Evolutionary conservation across 2,797 vertebrate genomes (phyloP), one percentile per base, ranked within the genome.

Genomic region (Leuciscus waleckii): DNA sequence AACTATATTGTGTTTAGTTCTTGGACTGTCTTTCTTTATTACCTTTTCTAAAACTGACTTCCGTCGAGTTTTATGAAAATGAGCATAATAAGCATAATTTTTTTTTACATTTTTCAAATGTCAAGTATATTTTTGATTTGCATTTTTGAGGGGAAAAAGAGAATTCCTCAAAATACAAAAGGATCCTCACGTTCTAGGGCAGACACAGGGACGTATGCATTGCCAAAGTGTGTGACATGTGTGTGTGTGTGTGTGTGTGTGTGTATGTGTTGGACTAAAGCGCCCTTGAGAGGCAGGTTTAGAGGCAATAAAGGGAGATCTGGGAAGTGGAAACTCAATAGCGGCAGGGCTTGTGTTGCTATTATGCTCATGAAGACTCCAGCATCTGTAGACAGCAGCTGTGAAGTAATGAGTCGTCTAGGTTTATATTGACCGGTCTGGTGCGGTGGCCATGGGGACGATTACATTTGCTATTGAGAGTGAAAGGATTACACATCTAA

Each of bases 361-460:
- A 94, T 91, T 94, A 93, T 95, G 93, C 94, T 92, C 89, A 90
- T 92, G 92, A 92, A 93, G 92, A 92, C 91, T 90, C 89, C 92
- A 95, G 95, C 93, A 94, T 92, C 92, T 91, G 86, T 85, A 89
- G 93, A 93, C 92, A 87, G 85, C 85, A 91, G 90, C 88, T 85
- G 91, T 93, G 91, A 95, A 93, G 91, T 95, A 96, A 96, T 96
- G 95, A 95, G 93, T 94, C 94, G 95, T 96, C 95, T 96, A 94
- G 95, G 94, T 96, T 95, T 92, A 93, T 96, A 96, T 96, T 96
- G 95, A 96, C 93, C 93, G 92, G 94, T 96, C 95, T 96, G 95
- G 93, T 93, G 92, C 92, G 90, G 83, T 85, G 94, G 91, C 94
- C 94, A 95, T 93, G 91, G 95, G 95, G 94, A 95, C 94, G 91